Evolutionary conservation across 2,797 vertebrate species (phyloP), one percentile per base, ranked within the genome.

Genomic region (Macroramphosus scolopax): DNA sequence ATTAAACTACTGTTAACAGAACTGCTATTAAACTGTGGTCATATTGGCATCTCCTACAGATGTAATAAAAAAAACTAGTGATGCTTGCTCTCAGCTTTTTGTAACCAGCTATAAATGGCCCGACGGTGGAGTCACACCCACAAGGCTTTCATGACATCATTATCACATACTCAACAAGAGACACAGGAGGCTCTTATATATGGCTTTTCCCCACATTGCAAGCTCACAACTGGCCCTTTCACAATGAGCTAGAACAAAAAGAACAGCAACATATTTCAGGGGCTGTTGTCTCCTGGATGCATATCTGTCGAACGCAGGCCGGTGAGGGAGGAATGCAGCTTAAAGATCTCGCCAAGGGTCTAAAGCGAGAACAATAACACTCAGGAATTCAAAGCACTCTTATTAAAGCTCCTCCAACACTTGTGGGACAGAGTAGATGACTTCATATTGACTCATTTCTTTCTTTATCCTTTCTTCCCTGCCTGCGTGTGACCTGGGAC

Each of bases 371-470:
- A 80, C 67, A 75, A 75, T 72, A 82, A 82, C 68, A 77, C 37
- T 63, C 41, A 69, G 54, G 73, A 84, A 85, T 83, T 75, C 57
- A 41, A 81, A 78, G 71, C 68, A 76, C 80, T 78, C 50, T 41
- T 70, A 71, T 78, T 76, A 73, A 78, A 76, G 52, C 51, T 76
- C 49, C 43, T 28, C 71, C 56, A 58, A 70, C 56, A 61, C 73
- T 55, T 64, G 51, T 70, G 56, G 63, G 74, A 72, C 58, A 38
- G 18, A 53, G 42, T 61, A 56, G 32, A 62, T 77, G 64, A 72
- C 70, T 79, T 81, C 38, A 77, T 72, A 65, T 73, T 53, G 31
- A 70, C 52, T 67, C 1, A 47, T 40, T 52, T 31, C 75, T 48
- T 44, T 42, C 16, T 50, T 12, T 41, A 13, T 51, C 34, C 22